Evolutionary conservation across 2,113 vertebrate genomes (phyloP), one percentile per base, ranked within the genome.

Genomic region (Dasyornis broadbenti): DNA sequence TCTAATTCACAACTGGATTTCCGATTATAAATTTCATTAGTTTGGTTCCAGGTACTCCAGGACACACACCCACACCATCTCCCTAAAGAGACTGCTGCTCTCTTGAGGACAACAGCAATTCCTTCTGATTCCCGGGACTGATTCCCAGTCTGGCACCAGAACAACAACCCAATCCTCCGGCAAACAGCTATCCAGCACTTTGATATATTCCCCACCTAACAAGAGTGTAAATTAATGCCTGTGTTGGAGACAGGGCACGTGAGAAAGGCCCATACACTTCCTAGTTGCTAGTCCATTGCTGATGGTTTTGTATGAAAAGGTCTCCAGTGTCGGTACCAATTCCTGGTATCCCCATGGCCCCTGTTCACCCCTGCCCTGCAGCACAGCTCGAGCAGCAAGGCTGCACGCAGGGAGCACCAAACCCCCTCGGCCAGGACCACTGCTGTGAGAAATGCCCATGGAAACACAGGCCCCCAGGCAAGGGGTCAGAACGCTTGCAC

Each of bases 271-370:
- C 28, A 19, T 4, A 52, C 65, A 31, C n/a, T 37, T 40, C 23
- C 56, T 61, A 63, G 26, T 0, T 50, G 54, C 60, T 23, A 24
- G 19, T 17, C 22, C 66, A 24, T 2, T 26, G 26, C 31, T 22
- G 63, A 40, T 33, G 63, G 37, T 50, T 88, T 9, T 37, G 11
- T 31, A 28, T 4, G 22, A 18, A 37, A 50, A 76, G 7, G 10
- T 19, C 57, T 35, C 19, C 45, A 82, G 53, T 15, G 66, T 0
- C 28, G 30, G 42, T 7, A 28, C 6, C 31, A 88, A 45, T 33
- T 63, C 20, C 35, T 4, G 23, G 6, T 5, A 27, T 0, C 47
- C 5, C 40, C 30, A 2, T 3, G 5, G 4, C 15, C 10, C n/a
- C 42, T 15, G 42, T 42, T 13, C 40, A 40, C 49, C 14, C n/a